Evolutionary conservation across 1,140 invertebrate species (phyloP), one percentile per base, ranked within the genome.

Genomic region (Anastatus disparis): DNA sequence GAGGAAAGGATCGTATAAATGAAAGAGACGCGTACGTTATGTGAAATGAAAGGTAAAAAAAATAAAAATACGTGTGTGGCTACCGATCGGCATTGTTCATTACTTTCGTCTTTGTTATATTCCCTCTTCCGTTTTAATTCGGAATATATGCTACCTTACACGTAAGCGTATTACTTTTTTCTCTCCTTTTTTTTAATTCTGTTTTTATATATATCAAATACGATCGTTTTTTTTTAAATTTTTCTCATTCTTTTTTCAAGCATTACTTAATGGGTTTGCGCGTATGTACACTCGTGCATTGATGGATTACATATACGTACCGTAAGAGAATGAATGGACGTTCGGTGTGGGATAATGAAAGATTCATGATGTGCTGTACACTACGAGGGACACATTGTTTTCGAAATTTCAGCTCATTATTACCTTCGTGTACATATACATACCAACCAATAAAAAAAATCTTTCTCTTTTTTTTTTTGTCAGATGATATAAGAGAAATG

Each of bases 281-380:
- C n/a, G 31, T 22, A 17, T 38, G 50, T 52, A 55, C n/a, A n/a
- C n/a, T n/a, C 2, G 6, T 10, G n/a, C 15, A 27, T 3, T 35
- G 48, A 35, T 40, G 62, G 48, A 64, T 52, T n/a, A n/a, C n/a
- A n/a, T n/a, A n/a, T n/a, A n/a, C n/a, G n/a, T n/a, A n/a, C n/a
- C n/a, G 53, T 29, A 17, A 52, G 46, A 4, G 22, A 40, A 52
- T 64, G 29, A 48, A 38, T 24, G 46, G 38, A 40, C 31, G 31
- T 31, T 22, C 15, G 46, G 9, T 27, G 31, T 31, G n/a, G 48
- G 20, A 17, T 4, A 9, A 61, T 61, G 35, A 61, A 69, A 61
- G 22, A 69, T 59, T 61, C 56, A 69, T 69, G 56, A 61, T 46
- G 13, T n/a, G n/a, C n/a, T n/a, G n/a, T n/a, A n/a, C n/a, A 24